These are phyloP conservation scores for Passer domesticus DNA, from an alignment of 2,113 vertebrate species.

Conservation along the genomic window DNA sequence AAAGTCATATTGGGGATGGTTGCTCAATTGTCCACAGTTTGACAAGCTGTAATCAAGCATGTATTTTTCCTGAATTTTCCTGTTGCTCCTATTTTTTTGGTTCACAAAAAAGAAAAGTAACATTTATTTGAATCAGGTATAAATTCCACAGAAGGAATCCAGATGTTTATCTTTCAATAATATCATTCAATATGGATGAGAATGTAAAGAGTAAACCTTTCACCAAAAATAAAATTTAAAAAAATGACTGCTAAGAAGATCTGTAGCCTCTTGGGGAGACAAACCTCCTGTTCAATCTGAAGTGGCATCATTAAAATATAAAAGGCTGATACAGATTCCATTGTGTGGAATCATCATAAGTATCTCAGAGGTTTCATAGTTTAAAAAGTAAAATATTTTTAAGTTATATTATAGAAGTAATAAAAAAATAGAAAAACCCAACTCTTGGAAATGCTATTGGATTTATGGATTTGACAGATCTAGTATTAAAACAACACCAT, in stretches of 20 bases:
- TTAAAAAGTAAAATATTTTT: not conserved
- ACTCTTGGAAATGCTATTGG: not conserved
- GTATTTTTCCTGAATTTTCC: not conserved
- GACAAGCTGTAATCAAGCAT: not conserved
- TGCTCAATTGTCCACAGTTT: not conserved
- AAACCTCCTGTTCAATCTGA: not conserved
- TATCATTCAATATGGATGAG: not conserved
- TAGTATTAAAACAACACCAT: not conserved
- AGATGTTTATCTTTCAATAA: not conserved
- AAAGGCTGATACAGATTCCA: not conserved
- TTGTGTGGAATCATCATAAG: not conserved
- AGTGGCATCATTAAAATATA: not conserved
- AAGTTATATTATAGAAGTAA: not conserved
- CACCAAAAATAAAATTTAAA: not conserved
- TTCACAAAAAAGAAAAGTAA: not conserved
- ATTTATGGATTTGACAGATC: not conserved
- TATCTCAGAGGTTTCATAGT: not conserved
- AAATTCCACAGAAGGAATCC: not conserved
- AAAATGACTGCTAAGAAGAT: not conserved
- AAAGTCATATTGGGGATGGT: not conserved
- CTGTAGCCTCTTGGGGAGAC: not conserved
- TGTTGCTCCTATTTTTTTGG: not conserved
- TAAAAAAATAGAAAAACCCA: rapidly evolving
- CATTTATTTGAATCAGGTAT: not conserved
- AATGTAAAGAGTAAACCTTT: not conserved